Base-by-base conservation (phyloP, 2,888 invertebrate genomes). In the Latrodectus elegans region DNA sequence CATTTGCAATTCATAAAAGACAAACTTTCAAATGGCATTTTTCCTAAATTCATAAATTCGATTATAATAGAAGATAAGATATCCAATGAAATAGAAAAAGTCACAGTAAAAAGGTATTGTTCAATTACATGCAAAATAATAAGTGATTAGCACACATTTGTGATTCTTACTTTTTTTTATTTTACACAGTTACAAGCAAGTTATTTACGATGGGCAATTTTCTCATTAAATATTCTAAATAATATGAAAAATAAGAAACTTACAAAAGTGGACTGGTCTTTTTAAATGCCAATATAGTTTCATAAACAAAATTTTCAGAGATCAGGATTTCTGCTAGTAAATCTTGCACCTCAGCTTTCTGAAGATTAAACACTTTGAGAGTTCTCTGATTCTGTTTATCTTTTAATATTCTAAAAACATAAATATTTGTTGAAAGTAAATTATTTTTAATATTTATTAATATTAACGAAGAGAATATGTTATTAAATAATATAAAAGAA, bases 301-400 rank as follows among this genome's bases (percentile, higher is more conserved):
- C 26, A 60, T 51, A 72, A 52, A 80, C 51, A 9, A 64, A 64
- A 12, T 51, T 72, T 60, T 60, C 49, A 15, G 12, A 12, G n/a
- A 14, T 15, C 9, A 64, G 65, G 9, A 80, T 72, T 72, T 52
- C 17, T 4, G 72, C 60, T 14, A 53, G 51, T 9, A 80, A 11
- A n/a, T 0, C 11, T 10, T 52, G 12, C 14, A 26, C 64, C 22
- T 72, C 53, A 64, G 49, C 71, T 12, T 80, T 60, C 14, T 26
- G 55, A 49, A 72, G 72, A n/a, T 72, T 9, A 51, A 64, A 72
- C 10, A 80, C 51, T 72, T 60, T 65, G 8, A 49, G 22, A 26
- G 17, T 72, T 17, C 17, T 65, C 12, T 12, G 22, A 51, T n/a
- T 65, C 22, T 72, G 22, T 14, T 49, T 26, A 15, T 72, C 60